Base-by-base conservation (phyloP, 1,140 invertebrate species). In the Ceratitis capitata region DNA sequence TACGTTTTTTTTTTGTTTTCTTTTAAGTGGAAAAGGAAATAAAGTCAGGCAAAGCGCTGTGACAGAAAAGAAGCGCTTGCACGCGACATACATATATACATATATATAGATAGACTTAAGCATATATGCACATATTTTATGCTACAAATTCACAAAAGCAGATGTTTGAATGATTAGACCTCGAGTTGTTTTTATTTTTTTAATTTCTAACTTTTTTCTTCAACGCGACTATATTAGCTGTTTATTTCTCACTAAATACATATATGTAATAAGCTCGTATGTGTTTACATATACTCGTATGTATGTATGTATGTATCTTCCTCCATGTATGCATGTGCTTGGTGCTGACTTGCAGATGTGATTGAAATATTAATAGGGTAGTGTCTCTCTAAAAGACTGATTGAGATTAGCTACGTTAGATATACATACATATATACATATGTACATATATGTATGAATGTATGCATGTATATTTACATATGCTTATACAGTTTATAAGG, bases 311-410 rank as follows among this genome's bases (percentile, higher is more conserved):
- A n/a, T n/a, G n/a, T n/a, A n/a, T 39, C 16, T 78, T 26, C 69
- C 39, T 78, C n/a, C n/a, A n/a, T n/a, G n/a, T n/a, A 78, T 78
- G 69, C 69, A 78, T 78, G 69, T n/a, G 32, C 23, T 78, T 78
- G 69, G 69, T 78, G 69, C 69, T 78, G 39, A 78, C 69, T 78
- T 78, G 69, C 69, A 78, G 69, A 78, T 78, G 69, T 78, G 69
- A 78, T 78, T 78, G 69, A 78, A 78, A 78, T 78, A 78, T 78
- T 78, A 78, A 78, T 45, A 78, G 69, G 69, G 69, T 78, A 47
- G 39, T 45, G 69, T 45, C 35, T 78, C 39, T 23, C 51, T n/a
- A 19, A 12, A 64, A 78, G n/a, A 45, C 69, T 45, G 69, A 78
- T 78, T 39, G 69, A 78, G 69, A 78, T 78, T 78, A 78, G 69